A percentile compares a stretch with the other conserved stretches of the same genome.
Evolutionary conservation across 2,888 invertebrate species (phyloP).

Genomic region (Mimachlamys varia): DNA sequence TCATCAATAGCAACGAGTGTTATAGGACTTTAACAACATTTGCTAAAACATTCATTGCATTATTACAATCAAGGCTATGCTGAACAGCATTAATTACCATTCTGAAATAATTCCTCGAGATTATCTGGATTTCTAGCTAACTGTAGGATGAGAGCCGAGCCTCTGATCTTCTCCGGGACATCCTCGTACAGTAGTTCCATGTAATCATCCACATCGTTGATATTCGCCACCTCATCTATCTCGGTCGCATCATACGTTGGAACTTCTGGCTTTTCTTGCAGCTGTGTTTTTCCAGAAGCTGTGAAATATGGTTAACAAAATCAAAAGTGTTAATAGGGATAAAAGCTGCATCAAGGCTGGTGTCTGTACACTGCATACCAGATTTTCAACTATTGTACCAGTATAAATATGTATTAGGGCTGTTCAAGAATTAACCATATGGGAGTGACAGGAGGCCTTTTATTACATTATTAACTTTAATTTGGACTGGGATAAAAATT

Average conservation of each 20-base stretch:
- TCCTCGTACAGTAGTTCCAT: conserved; percentile 98
- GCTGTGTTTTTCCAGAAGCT: conserved; percentile 75
- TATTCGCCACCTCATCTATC: conserved; percentile 85
- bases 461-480: no score
- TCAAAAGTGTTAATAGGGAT: no score
- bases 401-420: no score
- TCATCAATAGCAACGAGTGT: no score
- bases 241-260: conserved; percentile 78
- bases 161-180: conserved; percentile 90
- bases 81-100: conserved; percentile 86
- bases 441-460: no score
- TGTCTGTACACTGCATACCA: background rate
- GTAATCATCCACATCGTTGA: conserved; percentile 95
- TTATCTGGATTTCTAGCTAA: conserved; percentile 96
- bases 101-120: conserved; percentile 94
- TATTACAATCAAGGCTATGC: no score
- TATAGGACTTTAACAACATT: no score
- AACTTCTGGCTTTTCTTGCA: conserved; percentile 75
- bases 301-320: background rate
- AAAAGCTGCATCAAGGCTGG: no score
- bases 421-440: no score
- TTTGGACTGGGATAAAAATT: no score
- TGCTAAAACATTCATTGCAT: no score
- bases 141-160: conserved; percentile 94
- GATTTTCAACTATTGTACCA: background rate